phyloP scores from a whole-genome alignment of 2,888 invertebrate genomes.

The Gymnoscelis rufifasciata region DNA sequence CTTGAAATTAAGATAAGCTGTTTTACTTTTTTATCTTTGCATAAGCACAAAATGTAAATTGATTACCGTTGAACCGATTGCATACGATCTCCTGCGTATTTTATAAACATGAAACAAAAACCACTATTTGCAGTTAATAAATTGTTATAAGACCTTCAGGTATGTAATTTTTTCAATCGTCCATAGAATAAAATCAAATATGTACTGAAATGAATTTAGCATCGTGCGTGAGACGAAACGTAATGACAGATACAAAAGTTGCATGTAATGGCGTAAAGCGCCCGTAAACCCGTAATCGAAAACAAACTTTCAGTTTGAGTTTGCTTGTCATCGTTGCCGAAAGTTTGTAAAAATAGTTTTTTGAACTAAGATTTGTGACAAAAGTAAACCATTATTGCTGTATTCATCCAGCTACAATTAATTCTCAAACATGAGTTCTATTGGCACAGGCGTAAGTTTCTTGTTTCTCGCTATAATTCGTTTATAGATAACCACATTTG shows the following conservation, averaged over 20 bases:
- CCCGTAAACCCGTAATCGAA: conserved; percentile 8
- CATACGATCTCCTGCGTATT: no score
- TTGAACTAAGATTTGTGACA: conserved; percentile 16
- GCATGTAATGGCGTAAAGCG: conserved; percentile 7
- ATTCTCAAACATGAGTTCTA: conserved; percentile 89
- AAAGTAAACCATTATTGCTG: conserved; percentile 17
- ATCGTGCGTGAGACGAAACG: background rate
- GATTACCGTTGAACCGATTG: no score
- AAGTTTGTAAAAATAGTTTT: conserved; percentile 32
- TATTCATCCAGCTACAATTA: conserved; percentile 15
- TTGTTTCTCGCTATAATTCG: background rate
- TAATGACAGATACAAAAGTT: conserved; percentile 7
- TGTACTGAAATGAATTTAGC: no score
- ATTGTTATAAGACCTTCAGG: no score
- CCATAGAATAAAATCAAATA: no score
- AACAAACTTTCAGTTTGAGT: conserved; percentile 38
- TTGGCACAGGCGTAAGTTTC: conserved; percentile 93
- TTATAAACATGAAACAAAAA: no score
- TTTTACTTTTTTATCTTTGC: no score
- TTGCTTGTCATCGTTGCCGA: conserved; percentile 64
- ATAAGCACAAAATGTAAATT: no score
- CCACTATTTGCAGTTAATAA: no score
- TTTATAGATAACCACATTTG: background rate
- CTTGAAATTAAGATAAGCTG: no score
- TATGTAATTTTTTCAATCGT: no score